Evolutionary conservation across 2,113 vertebrate species (phyloP), one percentile per base, ranked within the genome.

Genomic region (Chionomys nivalis): DNA sequence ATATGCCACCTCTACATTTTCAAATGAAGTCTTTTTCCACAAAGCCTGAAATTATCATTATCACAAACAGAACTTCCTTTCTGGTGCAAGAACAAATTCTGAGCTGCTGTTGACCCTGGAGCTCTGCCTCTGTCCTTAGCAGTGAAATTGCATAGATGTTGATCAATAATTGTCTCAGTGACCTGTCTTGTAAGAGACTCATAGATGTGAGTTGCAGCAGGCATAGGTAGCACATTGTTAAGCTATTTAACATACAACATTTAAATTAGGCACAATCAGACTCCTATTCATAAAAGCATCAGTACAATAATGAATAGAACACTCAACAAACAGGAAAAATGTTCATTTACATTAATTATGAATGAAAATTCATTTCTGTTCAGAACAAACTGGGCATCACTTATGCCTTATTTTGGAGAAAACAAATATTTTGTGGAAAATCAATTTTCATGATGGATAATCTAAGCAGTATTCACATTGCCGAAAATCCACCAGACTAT

Each of bases 221-320:
- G 23, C 47, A 47, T 2, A 78, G 7, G 44, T 55, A 70, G 36
- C 24, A 66, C 4, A 78, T 13, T 63, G 31, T n/a, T 82, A 73
- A 90, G n/a, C n/a, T 77, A 68, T 28, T 88, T 76, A 97, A 88
- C 10, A 76, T 23, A 49, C 9, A 61, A 65, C 7, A 72, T 78
- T 85, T 68, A 85, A 95, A 83, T 79, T 95, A 93, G 85, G 96
- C 14, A 81, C 49, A 95, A 92, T 39, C 39, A 76, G 17, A 73
- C 76, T 85, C 36, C 19, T 96, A 89, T n/a, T 47, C 21, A 49
- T 4, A 79, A 81, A 11, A 78, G 24, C 83, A 93, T 90, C n/a
- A 58, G 2, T 55, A 6, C 47, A 94, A 39, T 70, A 14, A 89
- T 66, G 36, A 44, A 68, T 95, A 91, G 11, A 7, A 94, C 52